These are phyloP conservation scores for Pseudopodoces humilis DNA, from an alignment of 2,113 vertebrate genomes.

Conservation along the genomic window DNA sequence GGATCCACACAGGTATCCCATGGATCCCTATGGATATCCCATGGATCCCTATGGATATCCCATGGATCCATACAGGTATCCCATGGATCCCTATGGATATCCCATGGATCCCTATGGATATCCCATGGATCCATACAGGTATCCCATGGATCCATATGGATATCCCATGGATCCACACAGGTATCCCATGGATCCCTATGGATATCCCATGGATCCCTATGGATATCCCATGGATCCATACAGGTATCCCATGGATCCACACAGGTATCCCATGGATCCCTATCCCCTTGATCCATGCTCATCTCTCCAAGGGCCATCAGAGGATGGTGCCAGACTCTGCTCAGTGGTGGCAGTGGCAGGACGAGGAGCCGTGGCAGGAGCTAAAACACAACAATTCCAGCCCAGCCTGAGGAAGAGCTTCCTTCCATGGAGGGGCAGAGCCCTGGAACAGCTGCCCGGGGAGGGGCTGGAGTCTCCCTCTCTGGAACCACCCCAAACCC, in stretches of 20 bases:
- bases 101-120: too few relatives aligned
- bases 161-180: too few relatives aligned
- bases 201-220: not conserved
- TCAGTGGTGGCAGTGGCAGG: not conserved
- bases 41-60: too few relatives aligned
- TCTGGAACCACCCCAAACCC: not conserved
- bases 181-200: too few relatives aligned
- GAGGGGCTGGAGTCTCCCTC: not conserved
- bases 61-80: too few relatives aligned
- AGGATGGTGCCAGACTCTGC: not conserved
- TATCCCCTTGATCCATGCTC: not conserved
- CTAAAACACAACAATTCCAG: not conserved
- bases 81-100: too few relatives aligned
- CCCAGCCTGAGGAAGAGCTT: not conserved
- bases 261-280: not conserved
- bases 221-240: not conserved
- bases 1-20: not conserved
- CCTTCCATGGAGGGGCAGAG: not conserved
- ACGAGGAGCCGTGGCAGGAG: too few relatives aligned
- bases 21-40: too few relatives aligned
- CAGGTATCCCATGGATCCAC: too few relatives aligned
- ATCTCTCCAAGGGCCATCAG: not conserved
- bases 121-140: too few relatives aligned
- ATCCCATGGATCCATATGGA: too few relatives aligned
- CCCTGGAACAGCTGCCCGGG: not conserved